phyloP scores from a whole-genome alignment of 2,888 invertebrate genomes.

The Ceraclea dissimilis region DNA sequence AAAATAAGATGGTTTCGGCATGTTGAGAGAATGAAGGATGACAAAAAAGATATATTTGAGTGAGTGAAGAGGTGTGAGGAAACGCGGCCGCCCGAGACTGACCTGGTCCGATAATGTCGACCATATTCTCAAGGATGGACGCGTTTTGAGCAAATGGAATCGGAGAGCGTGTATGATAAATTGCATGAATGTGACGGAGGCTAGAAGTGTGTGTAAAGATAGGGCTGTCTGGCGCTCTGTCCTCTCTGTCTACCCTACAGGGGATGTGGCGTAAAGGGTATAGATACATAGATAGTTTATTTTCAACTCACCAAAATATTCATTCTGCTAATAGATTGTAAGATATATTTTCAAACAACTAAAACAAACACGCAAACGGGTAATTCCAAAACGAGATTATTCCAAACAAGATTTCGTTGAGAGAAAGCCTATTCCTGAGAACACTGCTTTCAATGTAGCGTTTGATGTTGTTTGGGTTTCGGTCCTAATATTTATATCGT shows the following conservation, averaged over 20 bases:
- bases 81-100: neutral
- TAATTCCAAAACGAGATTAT: too few relatives aligned
- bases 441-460: conserved; percentile 1
- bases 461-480: too few relatives aligned
- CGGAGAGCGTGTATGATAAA: neutral
- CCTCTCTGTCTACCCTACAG: too few relatives aligned
- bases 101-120: neutral
- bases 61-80: neutral
- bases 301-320: too few relatives aligned
- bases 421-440: neutral
- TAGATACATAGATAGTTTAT: too few relatives aligned
- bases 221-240: too few relatives aligned
- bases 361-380: too few relatives aligned
- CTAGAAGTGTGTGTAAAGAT: neutral
- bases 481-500: too few relatives aligned
- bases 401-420: too few relatives aligned
- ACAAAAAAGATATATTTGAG: neutral
- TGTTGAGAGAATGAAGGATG: neutral
- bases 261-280: too few relatives aligned
- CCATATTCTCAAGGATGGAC: neutral
- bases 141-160: neutral
- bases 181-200: neutral
- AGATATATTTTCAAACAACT: too few relatives aligned
- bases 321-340: too few relatives aligned
- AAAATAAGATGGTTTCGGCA: neutral